Conservation (phyloP, 2,888 invertebrate genomes). For the Selenia dentaria region DNA sequence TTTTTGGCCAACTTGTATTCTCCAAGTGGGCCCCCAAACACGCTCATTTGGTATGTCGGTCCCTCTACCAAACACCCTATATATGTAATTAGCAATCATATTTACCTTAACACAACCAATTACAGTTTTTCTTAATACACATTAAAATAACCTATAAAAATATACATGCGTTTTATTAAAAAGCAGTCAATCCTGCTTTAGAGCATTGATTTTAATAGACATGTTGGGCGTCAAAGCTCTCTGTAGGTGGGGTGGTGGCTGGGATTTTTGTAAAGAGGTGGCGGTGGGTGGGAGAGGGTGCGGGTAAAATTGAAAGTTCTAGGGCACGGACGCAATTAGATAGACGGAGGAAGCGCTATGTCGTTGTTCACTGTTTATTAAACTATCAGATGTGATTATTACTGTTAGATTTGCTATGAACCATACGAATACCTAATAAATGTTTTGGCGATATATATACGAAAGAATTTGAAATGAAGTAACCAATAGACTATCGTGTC, state of each 20-base stretch:
- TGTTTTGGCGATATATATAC: too few species aligned
- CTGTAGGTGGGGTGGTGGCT: conserved; percentile 33
- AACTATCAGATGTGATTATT: neutral
- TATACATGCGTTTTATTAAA: neutral
- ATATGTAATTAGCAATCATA: too few species aligned
- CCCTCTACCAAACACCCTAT: too few species aligned
- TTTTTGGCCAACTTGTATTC: too few species aligned
- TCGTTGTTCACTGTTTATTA: conserved; percentile 35
- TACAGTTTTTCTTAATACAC: neutral
- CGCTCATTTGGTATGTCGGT: too few species aligned
- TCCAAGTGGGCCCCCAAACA: too few species aligned
- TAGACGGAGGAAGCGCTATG: conserved; percentile 40
- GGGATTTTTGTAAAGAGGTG: conserved; percentile 39
- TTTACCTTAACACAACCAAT: neutral
- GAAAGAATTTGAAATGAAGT: too few species aligned
- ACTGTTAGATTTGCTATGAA: too few species aligned
- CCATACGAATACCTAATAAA: too few species aligned
- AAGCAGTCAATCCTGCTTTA: conserved; percentile 12
- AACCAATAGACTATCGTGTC: too few species aligned
- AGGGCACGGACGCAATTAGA: conserved; percentile 53
- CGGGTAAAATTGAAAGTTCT: conserved; percentile 51
- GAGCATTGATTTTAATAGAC: conserved; percentile 17
- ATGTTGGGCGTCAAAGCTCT: conserved; percentile 36
- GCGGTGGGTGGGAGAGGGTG: conserved; percentile 24
- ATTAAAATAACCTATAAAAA: neutral